Evolutionary conservation across 2,888 invertebrate species (phyloP), one percentile per base, ranked within the genome.

Genomic region (Alloscopus bannaensis): DNA sequence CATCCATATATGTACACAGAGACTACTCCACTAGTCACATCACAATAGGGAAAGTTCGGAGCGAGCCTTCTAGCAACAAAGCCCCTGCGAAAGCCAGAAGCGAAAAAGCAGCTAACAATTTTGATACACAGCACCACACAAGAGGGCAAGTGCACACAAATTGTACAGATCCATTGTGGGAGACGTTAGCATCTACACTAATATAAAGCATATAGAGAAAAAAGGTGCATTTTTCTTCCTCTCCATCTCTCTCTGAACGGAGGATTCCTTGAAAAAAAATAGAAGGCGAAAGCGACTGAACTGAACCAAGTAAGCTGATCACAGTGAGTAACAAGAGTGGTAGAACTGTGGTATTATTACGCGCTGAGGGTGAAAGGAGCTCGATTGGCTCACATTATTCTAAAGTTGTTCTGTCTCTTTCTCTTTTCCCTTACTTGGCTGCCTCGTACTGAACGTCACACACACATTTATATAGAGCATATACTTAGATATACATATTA

Each of bases 11-110:
- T 45, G 45, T 45, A 45, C 45, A 45, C n/a, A 45, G 6, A 36
- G 8, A 47, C 52, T 68, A 68, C 55, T 40, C 18, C 24, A 42
- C 45, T 47, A 50, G 16, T 18, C 28, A 24, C 50, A 55, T 55
- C 4, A 28, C 55, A 68, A 68, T 59, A 59, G 24, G 16, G 55
- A 26, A 42, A 60, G 31, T 45, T 42, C 59, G 18, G 36, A 47
- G 60, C 20, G 68, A 76, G 42, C 76, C 69, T 76, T 60, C 62
- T 69, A 55, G 76, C 68, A 52, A 62, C 13, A 73, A 76, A 76
- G 52, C 75, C 60, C 68, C 60, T 60, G 66, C 50, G 59, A 68
- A 50, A 75, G 75, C 68, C 66, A 68, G 22, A 47, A 75, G 66
- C 57, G 28, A 57, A 57, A 57, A 68, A 64, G 47, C 50, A 40